phyloP scores from a whole-genome alignment of 1,140 invertebrate genomes.

The Drosophila pachea region DNA sequence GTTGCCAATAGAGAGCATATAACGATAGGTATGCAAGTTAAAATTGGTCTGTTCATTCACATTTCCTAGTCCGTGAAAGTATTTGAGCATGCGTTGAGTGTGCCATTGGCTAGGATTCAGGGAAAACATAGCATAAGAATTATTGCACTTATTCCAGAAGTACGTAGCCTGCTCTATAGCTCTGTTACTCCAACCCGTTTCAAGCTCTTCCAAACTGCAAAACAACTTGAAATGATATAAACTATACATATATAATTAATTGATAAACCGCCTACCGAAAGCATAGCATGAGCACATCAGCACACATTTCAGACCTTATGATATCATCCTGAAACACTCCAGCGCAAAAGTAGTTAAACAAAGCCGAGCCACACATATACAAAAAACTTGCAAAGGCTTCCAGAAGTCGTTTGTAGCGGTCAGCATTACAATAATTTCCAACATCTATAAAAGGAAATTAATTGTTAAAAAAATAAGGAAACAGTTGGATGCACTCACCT shows the following conservation, averaged over 20 bases:
- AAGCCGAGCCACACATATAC: constrained; percentile 9
- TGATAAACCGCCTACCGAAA: constrained; percentile 32
- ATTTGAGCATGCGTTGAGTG: constrained; percentile 49
- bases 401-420: constrained; percentile 41
- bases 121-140: constrained; percentile 50
- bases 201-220: constrained; percentile 39
- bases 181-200: constrained; percentile 20
- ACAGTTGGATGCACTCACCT: constrained; percentile 16
- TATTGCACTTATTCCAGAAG: constrained; percentile 48
- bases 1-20: constrained; percentile 23
- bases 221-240: background rate
- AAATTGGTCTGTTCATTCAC: constrained; percentile 3
- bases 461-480: background rate
- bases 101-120: constrained; percentile 40
- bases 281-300: constrained; percentile 51
- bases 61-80: constrained; percentile 36
- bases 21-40: constrained; percentile 29
- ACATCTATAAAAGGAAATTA: constrained; percentile 25
- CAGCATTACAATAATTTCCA: constrained; percentile 28
- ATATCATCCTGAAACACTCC: constrained; percentile 47
- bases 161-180: constrained; percentile 11
- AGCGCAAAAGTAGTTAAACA: constrained; percentile 36
- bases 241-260: background rate
- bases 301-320: constrained; percentile 40
- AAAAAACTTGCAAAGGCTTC: constrained; percentile 42